phyloP scores from a whole-genome alignment of 2,888 invertebrate genomes.

The Diarsia mendica region DNA sequence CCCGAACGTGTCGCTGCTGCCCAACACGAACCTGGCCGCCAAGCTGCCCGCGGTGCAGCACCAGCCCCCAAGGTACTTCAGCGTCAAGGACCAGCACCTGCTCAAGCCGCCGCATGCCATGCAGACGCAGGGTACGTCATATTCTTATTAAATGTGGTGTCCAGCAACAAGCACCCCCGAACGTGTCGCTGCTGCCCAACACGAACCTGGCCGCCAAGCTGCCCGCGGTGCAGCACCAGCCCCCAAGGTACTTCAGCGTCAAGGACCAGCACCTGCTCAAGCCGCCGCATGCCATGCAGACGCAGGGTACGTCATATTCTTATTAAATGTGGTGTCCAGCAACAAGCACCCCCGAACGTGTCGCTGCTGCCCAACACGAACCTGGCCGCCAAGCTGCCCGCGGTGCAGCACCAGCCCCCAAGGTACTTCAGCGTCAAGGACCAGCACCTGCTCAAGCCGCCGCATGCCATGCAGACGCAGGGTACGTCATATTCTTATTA shows the following conservation, averaged over 20 bases:
- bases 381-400: slow-evolving; percentile 95
- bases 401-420: slow-evolving; percentile 95
- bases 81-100: slow-evolving; percentile 97
- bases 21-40: slow-evolving; percentile 95
- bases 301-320: slow-evolving; percentile 85
- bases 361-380: slow-evolving; percentile 94
- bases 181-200: slow-evolving; percentile 92
- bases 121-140: slow-evolving; percentile 91
- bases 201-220: slow-evolving; percentile 96
- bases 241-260: slow-evolving; percentile 95
- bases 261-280: slow-evolving; percentile 98
- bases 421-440: slow-evolving; percentile 97
- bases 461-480: slow-evolving; percentile 95
- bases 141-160: no score
- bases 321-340: slow-evolving; percentile 61
- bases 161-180: slow-evolving; percentile 72
- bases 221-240: slow-evolving; percentile 95
- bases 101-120: slow-evolving; percentile 97
- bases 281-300: slow-evolving; percentile 96
- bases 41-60: slow-evolving; percentile 96
- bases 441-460: slow-evolving; percentile 98
- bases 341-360: slow-evolving; percentile 77
- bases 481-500: slow-evolving; percentile 74
- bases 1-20: slow-evolving; percentile 90
- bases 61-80: slow-evolving; percentile 95